Percentiles rank a stretch among this genome's conserved stretches.
Evolutionary conservation across 2,888 invertebrate species (phyloP).

Genomic region (Drosophila melanosoma): DNA sequence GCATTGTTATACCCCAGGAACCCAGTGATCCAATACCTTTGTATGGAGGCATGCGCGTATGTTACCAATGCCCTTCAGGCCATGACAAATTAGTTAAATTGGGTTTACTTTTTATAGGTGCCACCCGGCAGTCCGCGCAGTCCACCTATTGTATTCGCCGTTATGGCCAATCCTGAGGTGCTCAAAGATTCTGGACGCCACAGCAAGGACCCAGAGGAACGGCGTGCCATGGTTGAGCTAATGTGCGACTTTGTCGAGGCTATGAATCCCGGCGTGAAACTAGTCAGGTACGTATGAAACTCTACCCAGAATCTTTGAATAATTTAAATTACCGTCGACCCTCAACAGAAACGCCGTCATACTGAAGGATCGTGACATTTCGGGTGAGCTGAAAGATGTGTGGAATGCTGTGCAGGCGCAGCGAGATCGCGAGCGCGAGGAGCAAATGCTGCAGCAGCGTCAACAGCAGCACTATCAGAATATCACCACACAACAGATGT

Average conservation of each 20-base stretch:
- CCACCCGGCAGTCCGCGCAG: slow-evolving; percentile 88
- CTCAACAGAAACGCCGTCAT: slow-evolving; percentile 86
- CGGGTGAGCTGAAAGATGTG: slow-evolving; percentile 90
- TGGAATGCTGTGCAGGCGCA: slow-evolving; percentile 89
- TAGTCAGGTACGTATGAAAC: slow-evolving; percentile 85
- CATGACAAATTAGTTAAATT: not conserved
- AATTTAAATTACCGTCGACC: not conserved
- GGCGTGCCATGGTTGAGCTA: slow-evolving; percentile 88
- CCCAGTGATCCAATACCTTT: slow-evolving; percentile 89
- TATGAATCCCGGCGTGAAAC: slow-evolving; percentile 88
- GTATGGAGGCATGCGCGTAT: slow-evolving; percentile 90
- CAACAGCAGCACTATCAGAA: slow-evolving; percentile 84
- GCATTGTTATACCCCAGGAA: slow-evolving; percentile 89
- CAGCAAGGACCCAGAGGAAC: slow-evolving; percentile 88
- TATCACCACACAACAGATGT: slow-evolving; percentile 82
- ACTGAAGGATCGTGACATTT: slow-evolving; percentile 89
- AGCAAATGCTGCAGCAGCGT: slow-evolving; percentile 84
- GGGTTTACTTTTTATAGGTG: slow-evolving; percentile 83
- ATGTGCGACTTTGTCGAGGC: slow-evolving; percentile 90
- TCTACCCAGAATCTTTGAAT: not conserved
- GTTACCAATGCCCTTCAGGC: slow-evolving; percentile 19
- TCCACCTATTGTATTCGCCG: slow-evolving; percentile 89
- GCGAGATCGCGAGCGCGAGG: slow-evolving; percentile 84
- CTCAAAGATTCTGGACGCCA: slow-evolving; percentile 89
- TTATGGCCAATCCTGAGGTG: slow-evolving; percentile 90